Percentiles rank a stretch among this genome's conserved stretches.
Evolutionary conservation across 2,888 invertebrate genomes (phyloP).

Genomic region (Serrognathus titanus): DNA sequence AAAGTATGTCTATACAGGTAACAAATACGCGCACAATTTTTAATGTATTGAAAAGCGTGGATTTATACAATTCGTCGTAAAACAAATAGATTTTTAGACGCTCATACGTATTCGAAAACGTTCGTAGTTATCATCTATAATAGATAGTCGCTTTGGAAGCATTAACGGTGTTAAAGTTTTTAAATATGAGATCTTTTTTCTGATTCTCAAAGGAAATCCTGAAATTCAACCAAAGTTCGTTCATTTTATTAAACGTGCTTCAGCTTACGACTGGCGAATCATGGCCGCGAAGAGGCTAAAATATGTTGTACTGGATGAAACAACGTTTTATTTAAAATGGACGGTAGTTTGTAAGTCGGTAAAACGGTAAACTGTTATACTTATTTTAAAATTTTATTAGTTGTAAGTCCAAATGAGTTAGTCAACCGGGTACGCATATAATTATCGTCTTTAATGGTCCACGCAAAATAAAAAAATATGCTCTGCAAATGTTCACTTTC

Average conservation of each 20-base stretch:
- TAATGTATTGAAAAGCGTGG: neutral
- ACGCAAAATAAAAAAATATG: neutral
- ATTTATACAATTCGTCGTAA: too few species aligned
- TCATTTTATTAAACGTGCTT: slow-evolving; percentile 13
- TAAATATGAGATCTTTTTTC: slow-evolving; percentile 10
- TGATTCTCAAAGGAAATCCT: slow-evolving; percentile 22
- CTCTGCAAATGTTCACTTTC: slow-evolving; percentile 1
- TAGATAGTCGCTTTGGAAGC: slow-evolving; percentile 5
- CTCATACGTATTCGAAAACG: neutral
- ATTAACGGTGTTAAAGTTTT: slow-evolving; percentile 5
- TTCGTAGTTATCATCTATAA: slow-evolving; percentile 3
- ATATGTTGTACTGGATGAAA: slow-evolving; percentile 3
- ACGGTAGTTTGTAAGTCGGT: slow-evolving; percentile 24
- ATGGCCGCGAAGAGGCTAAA: too few species aligned
- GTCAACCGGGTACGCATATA: neutral
- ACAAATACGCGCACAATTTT: neutral
- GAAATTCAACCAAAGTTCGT: slow-evolving; percentile 24
- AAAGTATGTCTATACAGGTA: neutral
- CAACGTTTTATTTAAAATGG: slow-evolving; percentile 18
- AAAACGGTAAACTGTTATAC: slow-evolving; percentile 26
- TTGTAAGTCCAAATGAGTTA: slow-evolving; percentile 10
- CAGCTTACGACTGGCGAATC: neutral
- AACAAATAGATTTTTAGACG: neutral
- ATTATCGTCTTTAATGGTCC: neutral
- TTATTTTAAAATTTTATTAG: slow-evolving; percentile 29